These are phyloP conservation scores for Apodemus agrarius DNA, from an alignment of 2,797 vertebrate species.

Conservation along the genomic window DNA sequence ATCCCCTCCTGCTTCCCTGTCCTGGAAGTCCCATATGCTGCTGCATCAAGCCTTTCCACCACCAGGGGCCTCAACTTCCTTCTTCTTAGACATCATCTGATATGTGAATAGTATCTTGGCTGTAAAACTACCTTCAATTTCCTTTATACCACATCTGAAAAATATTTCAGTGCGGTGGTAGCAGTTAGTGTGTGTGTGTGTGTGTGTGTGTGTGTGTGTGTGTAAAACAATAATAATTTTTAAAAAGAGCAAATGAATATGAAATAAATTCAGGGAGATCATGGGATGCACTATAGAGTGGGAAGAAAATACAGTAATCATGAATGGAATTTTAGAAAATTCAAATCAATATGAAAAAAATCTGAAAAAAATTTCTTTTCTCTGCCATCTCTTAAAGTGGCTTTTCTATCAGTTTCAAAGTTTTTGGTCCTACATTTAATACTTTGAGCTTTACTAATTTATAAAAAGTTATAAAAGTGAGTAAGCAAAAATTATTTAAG, in stretches of 20 bases:
- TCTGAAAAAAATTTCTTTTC: neutral
- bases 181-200: neutral
- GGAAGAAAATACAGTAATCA: neutral
- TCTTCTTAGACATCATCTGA: no score
- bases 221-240: neutral
- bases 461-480: neutral
- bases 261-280: neutral
- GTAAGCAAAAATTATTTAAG: neutral
- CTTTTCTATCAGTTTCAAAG: neutral
- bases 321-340: neutral
- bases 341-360: neutral
- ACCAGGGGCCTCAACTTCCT: no score
- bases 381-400: neutral
- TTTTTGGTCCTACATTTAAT: neutral
- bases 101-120: no score
- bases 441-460: neutral
- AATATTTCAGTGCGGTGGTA: neutral
- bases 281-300: neutral
- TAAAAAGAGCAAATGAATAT: neutral
- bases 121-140: neutral
- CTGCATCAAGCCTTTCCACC: no score
- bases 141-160: neutral
- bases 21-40: no score
- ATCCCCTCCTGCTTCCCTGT: no score
- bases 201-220: neutral